These are phyloP conservation scores for Corythornis leucogaster DNA, from an alignment of 2,797 vertebrate species.

Conservation along the genomic window DNA sequence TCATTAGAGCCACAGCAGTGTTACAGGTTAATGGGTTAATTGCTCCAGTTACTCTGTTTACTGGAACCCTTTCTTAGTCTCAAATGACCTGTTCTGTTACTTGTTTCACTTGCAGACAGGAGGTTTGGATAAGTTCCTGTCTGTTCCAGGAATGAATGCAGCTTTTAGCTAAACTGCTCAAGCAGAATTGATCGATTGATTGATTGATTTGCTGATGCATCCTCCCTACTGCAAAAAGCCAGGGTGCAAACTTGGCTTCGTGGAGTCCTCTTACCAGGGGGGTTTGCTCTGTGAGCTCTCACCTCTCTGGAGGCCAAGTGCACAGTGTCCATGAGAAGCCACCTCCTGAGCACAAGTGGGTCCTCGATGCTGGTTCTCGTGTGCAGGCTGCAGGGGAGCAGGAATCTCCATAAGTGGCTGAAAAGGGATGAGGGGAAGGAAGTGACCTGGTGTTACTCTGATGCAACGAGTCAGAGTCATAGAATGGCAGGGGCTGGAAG, in stretches of 20 bases:
- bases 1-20: not conserved
- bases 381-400: not conserved
- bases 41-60: conserved; percentile 8
- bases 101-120: not conserved
- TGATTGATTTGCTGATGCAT: not conserved
- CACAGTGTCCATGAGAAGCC: not conserved
- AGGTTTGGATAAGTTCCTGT: not conserved
- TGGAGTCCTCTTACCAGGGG: accelerated
- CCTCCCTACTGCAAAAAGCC: not conserved
- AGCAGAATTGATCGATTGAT: not conserved
- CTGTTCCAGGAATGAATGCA: not conserved
- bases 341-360: not conserved
- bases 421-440: not conserved
- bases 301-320: not conserved
- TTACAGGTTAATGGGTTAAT: conserved; percentile 25
- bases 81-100: not conserved
- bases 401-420: not conserved
- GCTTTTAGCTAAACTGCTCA: not conserved
- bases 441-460: not conserved
- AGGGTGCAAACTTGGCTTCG: not conserved
- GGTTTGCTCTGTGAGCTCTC: not conserved
- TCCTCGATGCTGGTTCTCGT: not conserved
- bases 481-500: too few species aligned
- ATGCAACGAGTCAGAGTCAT: not conserved
- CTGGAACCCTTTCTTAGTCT: not conserved